Evolutionary conservation across 2,888 invertebrate species (phyloP), one percentile per base, ranked within the genome.

Genomic region (Gnatocerus cornutus): DNA sequence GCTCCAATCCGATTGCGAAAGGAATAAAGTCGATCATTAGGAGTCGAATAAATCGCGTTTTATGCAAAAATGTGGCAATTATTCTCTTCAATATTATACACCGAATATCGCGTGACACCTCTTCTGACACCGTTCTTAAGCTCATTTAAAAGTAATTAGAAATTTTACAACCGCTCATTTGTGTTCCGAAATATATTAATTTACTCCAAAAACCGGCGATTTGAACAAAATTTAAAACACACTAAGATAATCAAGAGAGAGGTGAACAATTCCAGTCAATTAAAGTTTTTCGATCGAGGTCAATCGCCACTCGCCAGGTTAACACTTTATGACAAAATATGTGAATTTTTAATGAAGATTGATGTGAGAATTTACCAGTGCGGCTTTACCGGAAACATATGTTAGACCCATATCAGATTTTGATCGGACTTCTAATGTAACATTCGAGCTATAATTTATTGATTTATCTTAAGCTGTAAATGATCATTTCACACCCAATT

Each of bases 401-500:
- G 78, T 77, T 77, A 75, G 71, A 67, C 58, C 63, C 69, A 41
- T 76, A 74, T 76, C 74, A 72, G 73, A 73, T 73, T 71, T 46
- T 66, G 71, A 78, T 76, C 76, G 61, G 71, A 74, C 74, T 68
- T 74, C 61, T 71, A 74, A 72, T 68, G 69, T 73, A 78, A 78
- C 72, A 72, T 72, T 77, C 74, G 75, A 73, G 46, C 65, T 67
- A 70, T 78, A 78, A 78, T 77, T n/a, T 77, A 77, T 77, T 74
- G 76, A 78, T 77, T 74, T 75, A 77, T 74, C 72, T 72, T 58
- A 52, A 59, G 67, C 55, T 55, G 59, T 66, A 68, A 66, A 69
- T 64, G 68, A 71, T 66, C 70, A 72, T 75, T 77, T 78, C 78
- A 77, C 78, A 77, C 77, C 74, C 78, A 78, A 78, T 78, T 78